Conservation (phyloP, 1,140 invertebrate genomes). For the Pantala flavescens region DNA sequence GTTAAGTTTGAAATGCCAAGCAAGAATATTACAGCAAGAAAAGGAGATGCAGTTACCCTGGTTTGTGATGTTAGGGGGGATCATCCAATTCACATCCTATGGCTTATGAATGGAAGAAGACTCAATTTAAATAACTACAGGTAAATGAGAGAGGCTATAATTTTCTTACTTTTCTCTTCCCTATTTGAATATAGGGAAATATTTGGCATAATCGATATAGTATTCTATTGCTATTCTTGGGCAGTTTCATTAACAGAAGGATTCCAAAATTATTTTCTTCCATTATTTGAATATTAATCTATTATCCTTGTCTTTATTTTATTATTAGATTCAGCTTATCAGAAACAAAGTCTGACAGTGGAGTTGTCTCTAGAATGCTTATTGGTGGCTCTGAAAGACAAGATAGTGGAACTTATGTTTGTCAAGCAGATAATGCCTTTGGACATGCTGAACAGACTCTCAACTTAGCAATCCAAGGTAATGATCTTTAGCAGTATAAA, state of each 20-base stretch:
- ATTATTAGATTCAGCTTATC: constrained; percentile 14
- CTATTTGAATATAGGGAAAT: no score
- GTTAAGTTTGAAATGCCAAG: constrained; percentile 17
- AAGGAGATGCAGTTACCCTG: constrained; percentile 28
- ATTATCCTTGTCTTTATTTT: background rate
- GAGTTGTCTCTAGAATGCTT: constrained; percentile 3
- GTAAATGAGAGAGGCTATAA: background rate
- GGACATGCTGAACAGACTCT: constrained; percentile 16
- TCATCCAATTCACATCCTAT: constrained; percentile 37
- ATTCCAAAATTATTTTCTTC: background rate
- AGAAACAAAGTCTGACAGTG: constrained; percentile 12
- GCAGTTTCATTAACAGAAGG: no score
- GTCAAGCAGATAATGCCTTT: constrained; percentile 17
- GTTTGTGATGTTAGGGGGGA: constrained; percentile 41
- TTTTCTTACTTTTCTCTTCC: background rate
- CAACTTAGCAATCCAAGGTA: constrained; percentile 17
- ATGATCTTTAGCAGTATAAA: constrained; percentile 14
- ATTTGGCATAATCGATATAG: no score
- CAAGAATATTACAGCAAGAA: constrained; percentile 20
- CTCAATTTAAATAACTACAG: background rate
- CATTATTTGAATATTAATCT: no score
- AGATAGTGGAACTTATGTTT: constrained; percentile 10
- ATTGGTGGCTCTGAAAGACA: constrained; percentile 14
- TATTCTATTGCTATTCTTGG: no score
- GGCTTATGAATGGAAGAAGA: constrained; percentile 21